A percentile compares a stretch with the other conserved stretches of the same genome.
Evolutionary conservation across 2,888 invertebrate species (phyloP).

Genomic region (Brachynemurus nebulosus): DNA sequence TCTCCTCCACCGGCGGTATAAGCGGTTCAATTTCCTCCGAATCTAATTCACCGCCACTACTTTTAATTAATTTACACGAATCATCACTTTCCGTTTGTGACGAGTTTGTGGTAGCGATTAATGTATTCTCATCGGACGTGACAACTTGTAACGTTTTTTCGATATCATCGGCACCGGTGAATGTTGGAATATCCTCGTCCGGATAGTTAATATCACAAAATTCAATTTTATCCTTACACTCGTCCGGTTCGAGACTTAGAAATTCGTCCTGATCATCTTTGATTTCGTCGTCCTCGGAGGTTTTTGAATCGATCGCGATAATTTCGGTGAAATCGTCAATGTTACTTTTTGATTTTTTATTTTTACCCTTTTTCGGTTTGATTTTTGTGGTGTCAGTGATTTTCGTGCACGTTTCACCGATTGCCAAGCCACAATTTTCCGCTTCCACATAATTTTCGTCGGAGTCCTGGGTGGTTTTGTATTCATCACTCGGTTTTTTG

Average conservation of each 20-base stretch:
- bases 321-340: slow-evolving; percentile 1
- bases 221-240: neutral
- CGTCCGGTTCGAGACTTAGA: slow-evolving; percentile 7
- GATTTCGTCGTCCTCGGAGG: neutral
- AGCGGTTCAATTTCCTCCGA: slow-evolving; percentile 21
- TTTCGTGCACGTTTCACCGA: neutral
- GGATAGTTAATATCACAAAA: neutral
- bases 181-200: neutral
- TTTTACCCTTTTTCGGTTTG: neutral
- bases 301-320: neutral
- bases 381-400: neutral
- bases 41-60: slow-evolving; percentile 28
- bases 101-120: slow-evolving; percentile 17
- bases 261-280: slow-evolving; percentile 8
- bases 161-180: neutral
- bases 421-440: slow-evolving; percentile 3
- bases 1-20: slow-evolving; percentile 12
- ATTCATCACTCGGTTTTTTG: neutral
- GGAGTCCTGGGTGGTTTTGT: neutral
- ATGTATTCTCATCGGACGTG: slow-evolving; percentile 37
- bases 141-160: neutral
- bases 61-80: slow-evolving; percentile 15
- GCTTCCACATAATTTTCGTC: slow-evolving; percentile 6
- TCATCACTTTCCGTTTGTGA: slow-evolving; percentile 42
- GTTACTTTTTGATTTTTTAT: neutral